A percentile compares a stretch with the other conserved stretches of the same genome.
These are phyloP conservation scores for Orussus abietinus DNA, from an alignment of 1,140 invertebrate species.

Conservation along the genomic window DNA sequence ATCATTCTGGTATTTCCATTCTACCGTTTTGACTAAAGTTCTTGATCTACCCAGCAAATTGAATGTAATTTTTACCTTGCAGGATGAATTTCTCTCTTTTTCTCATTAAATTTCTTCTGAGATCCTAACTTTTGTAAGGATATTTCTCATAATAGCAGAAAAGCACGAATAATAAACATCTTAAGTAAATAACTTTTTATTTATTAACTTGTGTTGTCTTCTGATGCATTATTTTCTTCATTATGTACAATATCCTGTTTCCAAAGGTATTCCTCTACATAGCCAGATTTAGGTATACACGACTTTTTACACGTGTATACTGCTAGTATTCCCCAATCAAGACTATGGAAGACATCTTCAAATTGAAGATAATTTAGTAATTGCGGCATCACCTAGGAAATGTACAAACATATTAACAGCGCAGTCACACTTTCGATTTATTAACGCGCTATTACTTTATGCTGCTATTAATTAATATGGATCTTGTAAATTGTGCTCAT, in stretches of 20 bases:
- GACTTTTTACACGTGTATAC: constrained; percentile 82
- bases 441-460: constrained; percentile 9
- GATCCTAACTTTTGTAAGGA: too few species aligned
- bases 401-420: constrained; percentile 24
- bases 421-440: too few species aligned
- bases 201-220: too few species aligned
- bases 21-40: too few species aligned
- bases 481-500: constrained; percentile 14
- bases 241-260: constrained; percentile 83
- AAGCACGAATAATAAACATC: too few species aligned
- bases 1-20: too few species aligned
- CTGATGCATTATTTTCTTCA: constrained; percentile 12
- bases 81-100: too few species aligned
- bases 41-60: too few species aligned
- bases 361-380: constrained; percentile 72
- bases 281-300: constrained; percentile 62
- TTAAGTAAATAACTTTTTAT: too few species aligned
- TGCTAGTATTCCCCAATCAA: constrained; percentile 87
- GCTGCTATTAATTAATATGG: constrained; percentile 2
- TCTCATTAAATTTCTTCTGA: too few species aligned
- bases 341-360: constrained; percentile 62
- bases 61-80: too few species aligned
- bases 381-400: constrained; percentile 87
- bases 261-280: constrained; percentile 76
- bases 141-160: too few species aligned